A percentile compares a stretch with the other conserved stretches of the same genome.
phyloP scores from a whole-genome alignment of 2,797 vertebrate species.

The Champsocephalus esox region DNA sequence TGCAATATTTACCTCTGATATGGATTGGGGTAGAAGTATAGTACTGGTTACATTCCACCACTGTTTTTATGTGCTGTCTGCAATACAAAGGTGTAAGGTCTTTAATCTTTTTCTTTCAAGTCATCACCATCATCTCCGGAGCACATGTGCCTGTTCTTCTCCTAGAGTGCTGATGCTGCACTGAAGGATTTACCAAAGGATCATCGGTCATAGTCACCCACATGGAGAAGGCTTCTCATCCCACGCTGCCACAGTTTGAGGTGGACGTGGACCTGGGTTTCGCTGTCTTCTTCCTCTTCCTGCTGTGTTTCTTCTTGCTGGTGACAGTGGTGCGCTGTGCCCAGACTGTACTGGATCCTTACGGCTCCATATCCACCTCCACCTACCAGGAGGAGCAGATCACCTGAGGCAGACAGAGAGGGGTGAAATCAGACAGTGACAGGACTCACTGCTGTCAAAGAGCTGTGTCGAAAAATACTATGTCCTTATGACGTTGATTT shows the following conservation, averaged over 20 bases:
- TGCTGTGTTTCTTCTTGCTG: constrained; percentile 86
- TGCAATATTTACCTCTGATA: too few relatives aligned
- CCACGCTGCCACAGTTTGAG: constrained; percentile 63
- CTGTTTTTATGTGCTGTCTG: not conserved
- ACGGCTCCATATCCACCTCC: constrained; percentile 87
- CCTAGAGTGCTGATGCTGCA: constrained; percentile 11
- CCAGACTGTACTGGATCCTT: constrained; percentile 86
- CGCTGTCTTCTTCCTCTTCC: constrained; percentile 85
- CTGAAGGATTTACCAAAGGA: constrained; percentile 4
- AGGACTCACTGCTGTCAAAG: constrained; percentile 5
- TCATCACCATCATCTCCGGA: constrained; percentile 6
- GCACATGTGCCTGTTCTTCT: not conserved
- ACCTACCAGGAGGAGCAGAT: constrained; percentile 89
- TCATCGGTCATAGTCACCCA: not conserved
- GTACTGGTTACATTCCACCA: too few relatives aligned
- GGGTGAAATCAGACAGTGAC: not conserved
- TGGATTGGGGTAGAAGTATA: too few relatives aligned
- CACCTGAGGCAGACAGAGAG: constrained; percentile 59
- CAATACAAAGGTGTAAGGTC: constrained; percentile 8
- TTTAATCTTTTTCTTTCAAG: constrained; percentile 19
- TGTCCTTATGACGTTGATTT: not conserved
- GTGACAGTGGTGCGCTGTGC: constrained; percentile 85
- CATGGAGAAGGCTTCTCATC: constrained; percentile 75
- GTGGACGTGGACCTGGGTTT: constrained; percentile 88
- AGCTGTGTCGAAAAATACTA: not conserved